Percentiles rank a stretch among this genome's conserved stretches.
phyloP scores from a whole-genome alignment of 2,888 invertebrate genomes.

The Yponomeuta malinellus region DNA sequence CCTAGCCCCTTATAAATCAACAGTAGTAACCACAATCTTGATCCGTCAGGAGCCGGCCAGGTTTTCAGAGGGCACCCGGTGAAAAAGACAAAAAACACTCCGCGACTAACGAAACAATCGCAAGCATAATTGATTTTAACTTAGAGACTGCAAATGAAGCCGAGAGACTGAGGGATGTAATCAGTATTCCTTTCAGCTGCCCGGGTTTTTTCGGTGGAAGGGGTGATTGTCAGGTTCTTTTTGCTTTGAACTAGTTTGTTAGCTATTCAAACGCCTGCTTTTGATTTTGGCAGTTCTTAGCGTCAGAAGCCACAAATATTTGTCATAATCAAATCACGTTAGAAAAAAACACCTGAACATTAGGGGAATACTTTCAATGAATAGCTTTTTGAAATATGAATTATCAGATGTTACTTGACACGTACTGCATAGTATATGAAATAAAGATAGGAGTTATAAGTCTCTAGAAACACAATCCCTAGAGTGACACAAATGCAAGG shows the following conservation, averaged over 20 bases:
- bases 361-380: no score
- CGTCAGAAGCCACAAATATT: no score
- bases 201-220: not conserved
- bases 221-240: not conserved
- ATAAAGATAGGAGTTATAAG: not conserved
- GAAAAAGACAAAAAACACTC: conserved; percentile 53
- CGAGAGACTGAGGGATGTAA: conserved; percentile 24
- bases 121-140: conserved; percentile 72
- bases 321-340: no score
- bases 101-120: conserved; percentile 70
- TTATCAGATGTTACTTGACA: no score
- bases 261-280: no score
- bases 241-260: no score
- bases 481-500: not conserved
- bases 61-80: conserved; percentile 11
- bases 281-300: no score
- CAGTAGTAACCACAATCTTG: not conserved
- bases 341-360: no score
- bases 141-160: conserved; percentile 64
- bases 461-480: not conserved
- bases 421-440: no score
- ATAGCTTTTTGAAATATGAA: no score
- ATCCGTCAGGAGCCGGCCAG: not conserved
- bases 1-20: not conserved
- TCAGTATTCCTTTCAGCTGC: conserved; percentile 11